phyloP scores from a whole-genome alignment of 2,797 vertebrate species.

The Cacajao melanocephalus region DNA sequence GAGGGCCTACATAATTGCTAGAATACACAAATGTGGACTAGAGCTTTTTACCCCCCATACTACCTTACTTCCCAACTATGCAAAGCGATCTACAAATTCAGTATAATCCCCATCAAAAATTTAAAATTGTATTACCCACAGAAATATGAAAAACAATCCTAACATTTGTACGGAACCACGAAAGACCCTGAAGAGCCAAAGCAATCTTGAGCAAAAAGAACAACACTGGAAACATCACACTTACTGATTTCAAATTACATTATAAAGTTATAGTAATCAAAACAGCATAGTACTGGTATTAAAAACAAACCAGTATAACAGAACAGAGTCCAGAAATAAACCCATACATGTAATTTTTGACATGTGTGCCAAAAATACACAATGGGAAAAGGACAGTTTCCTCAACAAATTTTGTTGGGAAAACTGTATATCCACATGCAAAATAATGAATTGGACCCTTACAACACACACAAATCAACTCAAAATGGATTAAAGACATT shows the following conservation, averaged over 20 bases:
- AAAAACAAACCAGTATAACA: not conserved
- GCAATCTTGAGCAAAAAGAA: not conserved
- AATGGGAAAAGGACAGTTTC: not conserved
- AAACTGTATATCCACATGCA: not conserved
- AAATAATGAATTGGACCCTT: not conserved
- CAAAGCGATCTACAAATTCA: not conserved
- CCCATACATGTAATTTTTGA: not conserved
- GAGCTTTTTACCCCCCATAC: not conserved
- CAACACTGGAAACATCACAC: not conserved
- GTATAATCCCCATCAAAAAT: not conserved
- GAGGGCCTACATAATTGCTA: not conserved
- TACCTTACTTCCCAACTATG: not conserved
- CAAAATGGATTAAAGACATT: not conserved
- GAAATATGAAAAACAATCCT: not conserved
- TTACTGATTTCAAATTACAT: not conserved
- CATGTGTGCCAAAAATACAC: not conserved
- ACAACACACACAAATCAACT: not conserved
- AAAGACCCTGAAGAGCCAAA: not conserved
- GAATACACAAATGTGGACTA: not conserved
- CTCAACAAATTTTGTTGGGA: not conserved
- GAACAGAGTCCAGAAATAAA: not conserved
- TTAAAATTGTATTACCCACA: not conserved
- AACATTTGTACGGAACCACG: not conserved
- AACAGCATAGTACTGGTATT: not conserved
- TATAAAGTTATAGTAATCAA: not conserved